phyloP scores from a whole-genome alignment of 1,140 invertebrate genomes.

The Pogonomyrmex barbatus region DNA sequence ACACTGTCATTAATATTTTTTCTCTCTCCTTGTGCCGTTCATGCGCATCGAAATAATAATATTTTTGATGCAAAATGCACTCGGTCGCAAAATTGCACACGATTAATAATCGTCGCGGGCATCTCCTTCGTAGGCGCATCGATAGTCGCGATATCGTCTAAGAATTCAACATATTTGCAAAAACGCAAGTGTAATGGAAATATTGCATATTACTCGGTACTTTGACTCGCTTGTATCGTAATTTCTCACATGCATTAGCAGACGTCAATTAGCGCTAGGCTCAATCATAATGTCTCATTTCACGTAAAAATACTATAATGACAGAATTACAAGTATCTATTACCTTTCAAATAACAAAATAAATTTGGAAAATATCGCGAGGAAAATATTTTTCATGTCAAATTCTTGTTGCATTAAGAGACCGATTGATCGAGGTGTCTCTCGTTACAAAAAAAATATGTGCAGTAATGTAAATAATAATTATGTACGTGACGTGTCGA shows the following conservation, averaged over 20 bases:
- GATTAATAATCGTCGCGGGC: conserved; percentile 9
- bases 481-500: conserved; percentile 5
- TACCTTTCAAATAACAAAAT: background rate
- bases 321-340: background rate
- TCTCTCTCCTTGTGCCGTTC: conserved; percentile 15
- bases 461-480: conserved; percentile 38
- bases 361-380: background rate
- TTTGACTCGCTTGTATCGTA: conserved; percentile 34
- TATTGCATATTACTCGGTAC: conserved; percentile 33
- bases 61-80: conserved; percentile 39
- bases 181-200: conserved; percentile 37
- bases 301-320: conserved; percentile 5
- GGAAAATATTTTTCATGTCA: background rate
- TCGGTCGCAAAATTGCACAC: conserved; percentile 37
- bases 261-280: background rate
- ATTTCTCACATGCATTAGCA: conserved; percentile 5
- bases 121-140: background rate
- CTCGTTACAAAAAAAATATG: background rate
- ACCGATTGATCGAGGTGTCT: background rate
- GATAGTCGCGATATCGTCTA: background rate
- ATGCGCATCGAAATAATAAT: conserved; percentile 66
- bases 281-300: conserved; percentile 36
- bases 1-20: conserved; percentile 58
- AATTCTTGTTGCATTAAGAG: background rate
- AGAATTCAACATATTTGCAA: conserved; percentile 4